phyloP scores from a whole-genome alignment of 2,888 invertebrate species.

The Oscheius sp. region DNA sequence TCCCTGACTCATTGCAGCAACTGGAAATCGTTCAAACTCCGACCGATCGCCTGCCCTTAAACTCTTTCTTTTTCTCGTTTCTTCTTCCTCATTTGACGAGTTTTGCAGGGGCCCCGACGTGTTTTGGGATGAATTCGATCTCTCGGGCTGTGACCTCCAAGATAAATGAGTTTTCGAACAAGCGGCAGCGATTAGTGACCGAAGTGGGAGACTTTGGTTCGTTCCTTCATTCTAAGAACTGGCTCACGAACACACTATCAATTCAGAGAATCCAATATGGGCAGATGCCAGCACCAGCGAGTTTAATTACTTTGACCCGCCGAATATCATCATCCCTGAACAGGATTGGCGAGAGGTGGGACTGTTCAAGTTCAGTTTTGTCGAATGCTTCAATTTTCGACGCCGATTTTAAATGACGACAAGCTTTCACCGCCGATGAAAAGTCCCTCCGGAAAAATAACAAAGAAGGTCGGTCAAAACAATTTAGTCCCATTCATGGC shows the following conservation, averaged over 20 bases:
- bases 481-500: neutral
- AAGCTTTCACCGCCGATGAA: constrained; percentile 9
- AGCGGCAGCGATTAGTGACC: constrained; percentile 25
- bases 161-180: constrained; percentile 29
- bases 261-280: constrained; percentile 26
- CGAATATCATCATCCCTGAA: constrained; percentile 23
- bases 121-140: constrained; percentile 26
- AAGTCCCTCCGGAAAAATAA: constrained; percentile 9
- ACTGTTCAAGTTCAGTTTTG: neutral
- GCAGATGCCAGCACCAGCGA: constrained; percentile 21
- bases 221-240: neutral
- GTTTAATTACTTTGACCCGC: constrained; percentile 25
- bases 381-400: neutral
- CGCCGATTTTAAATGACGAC: constrained; percentile 12
- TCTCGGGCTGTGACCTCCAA: constrained; percentile 30
- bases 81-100: neutral
- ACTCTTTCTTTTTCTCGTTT: neutral
- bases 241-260: no score
- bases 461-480: constrained; percentile 3
- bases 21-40: constrained; percentile 7
- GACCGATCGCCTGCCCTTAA: neutral
- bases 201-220: constrained; percentile 24
- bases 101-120: neutral
- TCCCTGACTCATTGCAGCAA: neutral
- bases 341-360: constrained; percentile 25